Evolutionary conservation across 2,888 invertebrate species (phyloP).

Genomic region (Drosophila borealis): DNA sequence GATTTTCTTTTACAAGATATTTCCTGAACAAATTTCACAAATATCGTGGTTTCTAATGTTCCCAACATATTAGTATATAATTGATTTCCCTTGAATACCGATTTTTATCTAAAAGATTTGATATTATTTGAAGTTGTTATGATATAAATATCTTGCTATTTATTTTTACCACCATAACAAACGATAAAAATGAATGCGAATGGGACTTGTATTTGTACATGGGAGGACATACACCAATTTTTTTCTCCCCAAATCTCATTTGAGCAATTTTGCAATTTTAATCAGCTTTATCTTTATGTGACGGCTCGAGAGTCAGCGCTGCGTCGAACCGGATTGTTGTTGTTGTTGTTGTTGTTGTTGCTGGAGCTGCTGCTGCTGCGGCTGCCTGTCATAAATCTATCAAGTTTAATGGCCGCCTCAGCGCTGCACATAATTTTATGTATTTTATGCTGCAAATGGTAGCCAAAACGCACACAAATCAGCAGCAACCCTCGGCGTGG

Average conservation of each 20-base stretch:
- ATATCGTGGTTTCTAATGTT: too few species aligned
- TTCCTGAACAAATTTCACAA: too few species aligned
- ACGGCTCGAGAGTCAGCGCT: slow-evolving; percentile 39
- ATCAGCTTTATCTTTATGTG: slow-evolving; percentile 72
- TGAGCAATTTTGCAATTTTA: slow-evolving; percentile 75
- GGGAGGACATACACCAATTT: slow-evolving; percentile 33
- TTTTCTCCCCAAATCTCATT: slow-evolving; percentile 64
- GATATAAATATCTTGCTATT: neutral
- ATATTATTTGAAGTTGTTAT: too few species aligned
- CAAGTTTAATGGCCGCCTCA: slow-evolving; percentile 83
- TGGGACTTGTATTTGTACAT: slow-evolving; percentile 11
- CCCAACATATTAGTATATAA: too few species aligned
- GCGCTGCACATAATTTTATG: slow-evolving; percentile 84
- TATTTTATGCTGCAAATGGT: slow-evolving; percentile 81
- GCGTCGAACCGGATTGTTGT: slow-evolving; percentile 13
- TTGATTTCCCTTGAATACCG: too few species aligned
- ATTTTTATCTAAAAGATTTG: too few species aligned
- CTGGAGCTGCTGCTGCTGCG: slow-evolving; percentile 34
- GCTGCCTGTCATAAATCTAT: slow-evolving; percentile 82
- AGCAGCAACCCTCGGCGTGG: slow-evolving; percentile 64
- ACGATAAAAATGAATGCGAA: slow-evolving; percentile 16
- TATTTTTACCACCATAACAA: slow-evolving; percentile 27
- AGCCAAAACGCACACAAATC: slow-evolving; percentile 69
- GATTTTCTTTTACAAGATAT: too few species aligned
- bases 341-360: slow-evolving; percentile 39